Base-by-base conservation (phyloP, 2,113 vertebrate species). In the Psittacus erithacus region DNA sequence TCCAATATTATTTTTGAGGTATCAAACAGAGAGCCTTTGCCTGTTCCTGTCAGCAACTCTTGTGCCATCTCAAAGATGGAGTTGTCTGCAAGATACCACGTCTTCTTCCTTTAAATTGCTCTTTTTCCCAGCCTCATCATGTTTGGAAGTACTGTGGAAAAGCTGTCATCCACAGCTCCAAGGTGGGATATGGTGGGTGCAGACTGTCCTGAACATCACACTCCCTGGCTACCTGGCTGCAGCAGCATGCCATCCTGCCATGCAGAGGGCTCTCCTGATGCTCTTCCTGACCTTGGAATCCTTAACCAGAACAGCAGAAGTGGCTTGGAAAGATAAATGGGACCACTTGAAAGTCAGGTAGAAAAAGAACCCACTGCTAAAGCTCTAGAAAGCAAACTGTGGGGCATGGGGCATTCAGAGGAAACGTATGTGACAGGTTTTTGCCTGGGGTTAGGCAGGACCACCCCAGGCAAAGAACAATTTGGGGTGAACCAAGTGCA, bases 371-470 rank as follows among this genome's bases (percentile, higher is more conserved):
- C 13, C 13, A 8, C 11, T 35, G 7, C 4, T 82, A 39, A 87
- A 50, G 12, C 6, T 47, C 55, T 67, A 47, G 46, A 39, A 82
- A 62, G 24, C 22, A 44, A 75, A 24, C 0, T 3, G 4, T 7
- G 17, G 35, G 15, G 6, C 39, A 28, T 7, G 28, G 38, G 7
- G 33, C 28, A 4, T 10, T 35, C 13, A 55, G 1, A 6, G 24
- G 35, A 17, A 69, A 27, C 1, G 4, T 8, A 25, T 0, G 1
- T 0, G 0, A n/a, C 28, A 69, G 17, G 28, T 7, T 74, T 88
- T 74, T 70, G 27, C 31, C 12, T 41, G 49, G 15, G 12, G 9
- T 39, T 11, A 68, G 38, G 13, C 20, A 85, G 50, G 20, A 57
- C 33, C 2, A 4, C 55, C 20, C 33, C 33, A 57, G 55, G 19